Conservation (phyloP, 2,113 vertebrate genomes). For the Cygnus buccinator region DNA sequence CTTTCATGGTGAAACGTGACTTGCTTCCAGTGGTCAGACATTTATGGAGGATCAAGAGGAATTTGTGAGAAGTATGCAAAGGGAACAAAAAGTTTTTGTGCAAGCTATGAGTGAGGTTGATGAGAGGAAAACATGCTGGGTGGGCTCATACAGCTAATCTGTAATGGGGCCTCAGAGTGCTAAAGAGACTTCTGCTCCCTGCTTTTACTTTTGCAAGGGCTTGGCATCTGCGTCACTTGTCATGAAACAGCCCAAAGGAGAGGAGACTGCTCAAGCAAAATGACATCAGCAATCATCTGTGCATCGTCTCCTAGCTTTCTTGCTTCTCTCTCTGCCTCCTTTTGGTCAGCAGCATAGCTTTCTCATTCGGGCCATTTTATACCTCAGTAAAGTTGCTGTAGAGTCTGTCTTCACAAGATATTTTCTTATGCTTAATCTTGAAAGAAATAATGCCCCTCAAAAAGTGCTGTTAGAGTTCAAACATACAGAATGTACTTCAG, state of each 20-base stretch:
- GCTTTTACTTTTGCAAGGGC: background rate
- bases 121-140: background rate
- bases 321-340: background rate
- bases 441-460: background rate
- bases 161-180: rapidly evolving
- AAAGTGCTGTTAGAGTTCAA: slow-evolving; percentile 1
- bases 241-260: background rate
- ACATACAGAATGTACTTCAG: background rate
- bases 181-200: background rate
- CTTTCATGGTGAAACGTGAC: background rate
- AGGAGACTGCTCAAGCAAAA: background rate
- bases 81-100: background rate
- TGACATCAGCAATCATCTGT: background rate
- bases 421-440: background rate
- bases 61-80: background rate
- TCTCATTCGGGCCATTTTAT: background rate
- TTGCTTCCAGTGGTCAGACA: background rate
- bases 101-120: background rate
- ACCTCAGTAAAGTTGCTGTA: background rate
- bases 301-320: background rate
- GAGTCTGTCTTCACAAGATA: background rate
- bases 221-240: background rate
- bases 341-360: background rate
- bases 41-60: background rate
- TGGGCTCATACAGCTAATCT: background rate